These are phyloP conservation scores for Cosmorhoe ocellata DNA, from an alignment of 2,888 invertebrate species.

Conservation along the genomic window DNA sequence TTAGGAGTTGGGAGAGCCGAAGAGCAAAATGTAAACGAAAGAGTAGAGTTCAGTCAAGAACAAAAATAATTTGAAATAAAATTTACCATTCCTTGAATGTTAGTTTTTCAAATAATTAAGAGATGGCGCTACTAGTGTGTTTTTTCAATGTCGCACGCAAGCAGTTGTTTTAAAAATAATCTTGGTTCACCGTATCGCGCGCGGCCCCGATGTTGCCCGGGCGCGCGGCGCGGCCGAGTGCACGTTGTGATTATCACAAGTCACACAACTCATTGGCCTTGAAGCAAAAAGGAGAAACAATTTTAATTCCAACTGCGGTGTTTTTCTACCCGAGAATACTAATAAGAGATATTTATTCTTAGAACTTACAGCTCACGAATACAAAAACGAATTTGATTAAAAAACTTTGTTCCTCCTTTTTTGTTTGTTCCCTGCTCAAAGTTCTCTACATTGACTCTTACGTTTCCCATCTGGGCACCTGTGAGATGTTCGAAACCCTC, in stretches of 20 bases:
- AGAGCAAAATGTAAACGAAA: background rate
- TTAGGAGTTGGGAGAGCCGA: no score
- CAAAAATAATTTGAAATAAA: no score
- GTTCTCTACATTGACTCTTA: no score
- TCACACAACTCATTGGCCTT: slow-evolving; percentile 76
- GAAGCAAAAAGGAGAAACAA: slow-evolving; percentile 74
- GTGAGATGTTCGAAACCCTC: no score
- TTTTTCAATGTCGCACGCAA: background rate
- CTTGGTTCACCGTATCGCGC: slow-evolving; percentile 59
- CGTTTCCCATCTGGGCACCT: no score
- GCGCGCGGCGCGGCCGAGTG: slow-evolving; percentile 36
- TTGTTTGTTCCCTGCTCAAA: background rate
- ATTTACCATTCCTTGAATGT: no score
- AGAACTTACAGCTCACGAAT: slow-evolving; percentile 37
- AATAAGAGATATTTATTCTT: slow-evolving; percentile 55
- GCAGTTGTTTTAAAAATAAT: slow-evolving; percentile 55
- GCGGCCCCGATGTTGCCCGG: no score
- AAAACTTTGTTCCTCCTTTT: slow-evolving; percentile 17
- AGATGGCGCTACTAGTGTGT: slow-evolving; percentile 58
- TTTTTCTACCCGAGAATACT: slow-evolving; percentile 64
- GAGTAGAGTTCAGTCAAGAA: background rate
- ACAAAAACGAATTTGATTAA: slow-evolving; percentile 32
- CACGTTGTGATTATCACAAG: slow-evolving; percentile 63
- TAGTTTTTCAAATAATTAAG: slow-evolving; percentile 33
- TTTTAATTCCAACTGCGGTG: slow-evolving; percentile 65